A percentile compares a stretch with the other conserved stretches of the same genome.
Evolutionary conservation across 2,888 invertebrate genomes (phyloP).

Genomic region (Sphaerophoria taeniata): DNA sequence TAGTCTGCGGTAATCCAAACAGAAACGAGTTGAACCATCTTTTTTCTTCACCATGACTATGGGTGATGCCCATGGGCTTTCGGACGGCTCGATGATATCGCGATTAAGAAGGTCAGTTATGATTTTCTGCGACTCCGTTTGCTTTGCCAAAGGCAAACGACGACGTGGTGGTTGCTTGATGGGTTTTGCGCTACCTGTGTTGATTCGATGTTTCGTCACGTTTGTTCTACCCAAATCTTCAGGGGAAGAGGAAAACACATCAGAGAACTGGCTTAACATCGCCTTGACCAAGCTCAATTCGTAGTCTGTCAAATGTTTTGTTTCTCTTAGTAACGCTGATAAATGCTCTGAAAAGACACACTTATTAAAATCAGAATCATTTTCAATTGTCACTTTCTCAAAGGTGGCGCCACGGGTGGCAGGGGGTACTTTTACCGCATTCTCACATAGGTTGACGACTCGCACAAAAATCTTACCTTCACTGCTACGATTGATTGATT

Average conservation of each 20-base stretch:
- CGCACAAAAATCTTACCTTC: conserved; percentile 16
- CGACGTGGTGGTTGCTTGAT: conserved; percentile 22
- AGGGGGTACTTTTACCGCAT: not conserved
- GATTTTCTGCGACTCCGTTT: not conserved
- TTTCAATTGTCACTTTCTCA: not conserved
- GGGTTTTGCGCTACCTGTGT: conserved; percentile 17
- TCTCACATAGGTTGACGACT: conserved; percentile 15
- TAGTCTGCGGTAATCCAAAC: not conserved
- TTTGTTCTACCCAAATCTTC: conserved; percentile 29
- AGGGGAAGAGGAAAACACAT: not conserved
- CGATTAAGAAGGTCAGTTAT: not conserved
- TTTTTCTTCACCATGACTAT: not conserved
- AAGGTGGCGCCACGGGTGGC: conserved; percentile 14
- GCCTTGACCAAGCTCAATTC: not conserved
- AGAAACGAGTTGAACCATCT: not conserved
- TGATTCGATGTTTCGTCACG: conserved; percentile 21
- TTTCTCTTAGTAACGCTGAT: conserved; percentile 2
- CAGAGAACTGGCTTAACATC: conserved; percentile 4
- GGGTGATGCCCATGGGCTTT: not conserved
- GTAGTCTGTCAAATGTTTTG: not conserved
- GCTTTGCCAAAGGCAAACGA: conserved; percentile 16
- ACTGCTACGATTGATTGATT: conserved; percentile 1
- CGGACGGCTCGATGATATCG: not conserved
- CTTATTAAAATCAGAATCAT: not conserved
- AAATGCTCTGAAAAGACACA: conserved; percentile 12